A percentile compares a stretch with the other conserved stretches of the same genome.
These are phyloP conservation scores for Mesodorylaimus sp. DNA, from an alignment of 2,888 invertebrate genomes.

Conservation along the genomic window DNA sequence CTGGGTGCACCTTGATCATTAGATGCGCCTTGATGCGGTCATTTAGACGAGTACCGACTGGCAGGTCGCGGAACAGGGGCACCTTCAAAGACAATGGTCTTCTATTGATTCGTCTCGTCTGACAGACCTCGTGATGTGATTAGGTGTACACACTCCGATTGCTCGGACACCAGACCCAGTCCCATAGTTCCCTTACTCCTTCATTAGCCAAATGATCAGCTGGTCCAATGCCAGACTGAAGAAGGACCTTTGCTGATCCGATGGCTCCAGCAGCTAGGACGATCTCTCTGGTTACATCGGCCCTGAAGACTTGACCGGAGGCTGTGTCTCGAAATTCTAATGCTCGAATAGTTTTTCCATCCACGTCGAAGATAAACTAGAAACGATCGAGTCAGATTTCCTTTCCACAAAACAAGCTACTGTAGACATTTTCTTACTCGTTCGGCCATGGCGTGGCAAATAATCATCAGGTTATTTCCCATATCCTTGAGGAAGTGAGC, in stretches of 20 bases:
- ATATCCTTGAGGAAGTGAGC: conserved; percentile 7
- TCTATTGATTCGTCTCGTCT: neutral
- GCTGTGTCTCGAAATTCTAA: conserved; percentile 6
- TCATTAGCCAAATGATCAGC: conserved; percentile 5
- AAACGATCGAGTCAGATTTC: neutral
- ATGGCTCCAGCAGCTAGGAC: conserved; percentile 11
- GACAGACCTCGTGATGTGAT: neutral
- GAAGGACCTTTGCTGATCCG: conserved; percentile 11
- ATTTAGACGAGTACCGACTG: conserved; percentile 44
- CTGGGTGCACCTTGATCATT: conserved; percentile 7
- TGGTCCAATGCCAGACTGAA: conserved; percentile 14
- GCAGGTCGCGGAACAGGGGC: conserved; percentile 57
- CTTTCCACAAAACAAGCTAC: neutral
- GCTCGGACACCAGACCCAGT: neutral
- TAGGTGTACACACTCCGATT: no score
- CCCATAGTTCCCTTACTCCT: neutral
- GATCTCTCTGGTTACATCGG: conserved; percentile 5
- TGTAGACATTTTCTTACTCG: neutral
- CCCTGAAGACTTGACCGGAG: conserved; percentile 1
- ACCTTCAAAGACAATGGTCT: conserved; percentile 34
- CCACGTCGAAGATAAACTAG: conserved; percentile 4
- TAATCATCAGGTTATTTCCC: conserved; percentile 7
- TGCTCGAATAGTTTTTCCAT: neutral
- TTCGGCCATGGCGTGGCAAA: conserved; percentile 7
- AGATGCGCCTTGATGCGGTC: conserved; percentile 10